A percentile compares a stretch with the other conserved stretches of the same genome.
Conservation (phyloP, 2,797 vertebrate species). For the Accipiter minullus region DNA sequence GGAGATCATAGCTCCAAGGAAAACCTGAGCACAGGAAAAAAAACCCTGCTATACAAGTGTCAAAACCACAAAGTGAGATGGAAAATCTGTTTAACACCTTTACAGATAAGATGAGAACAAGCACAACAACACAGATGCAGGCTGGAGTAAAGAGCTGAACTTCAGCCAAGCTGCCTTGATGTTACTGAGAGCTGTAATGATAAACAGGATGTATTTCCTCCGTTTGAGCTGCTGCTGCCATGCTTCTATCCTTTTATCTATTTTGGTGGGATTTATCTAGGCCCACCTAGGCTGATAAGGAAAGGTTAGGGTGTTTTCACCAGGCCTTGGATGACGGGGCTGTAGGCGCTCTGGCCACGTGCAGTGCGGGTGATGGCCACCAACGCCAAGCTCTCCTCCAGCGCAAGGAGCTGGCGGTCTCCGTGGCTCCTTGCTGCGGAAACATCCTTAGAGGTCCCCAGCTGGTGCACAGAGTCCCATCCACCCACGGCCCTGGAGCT, state of each 20-base stretch:
- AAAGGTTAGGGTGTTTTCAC: neutral
- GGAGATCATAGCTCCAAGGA: neutral
- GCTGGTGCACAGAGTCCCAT: neutral
- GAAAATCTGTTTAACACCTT: slow-evolving; percentile 19
- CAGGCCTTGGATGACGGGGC: neutral
- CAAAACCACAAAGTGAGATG: neutral
- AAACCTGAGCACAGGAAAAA: neutral
- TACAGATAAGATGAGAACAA: neutral
- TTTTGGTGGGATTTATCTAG: neutral
- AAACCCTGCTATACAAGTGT: accelerated
- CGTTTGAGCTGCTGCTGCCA: neutral
- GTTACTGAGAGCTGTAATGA: neutral
- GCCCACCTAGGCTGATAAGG: neutral
- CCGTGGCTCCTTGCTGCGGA: accelerated
- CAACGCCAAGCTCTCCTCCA: accelerated
- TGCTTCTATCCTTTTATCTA: neutral
- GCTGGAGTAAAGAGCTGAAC: neutral
- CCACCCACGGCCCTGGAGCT: neutral
- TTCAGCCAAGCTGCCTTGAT: neutral
- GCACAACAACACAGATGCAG: neutral
- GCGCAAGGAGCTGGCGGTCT: neutral
- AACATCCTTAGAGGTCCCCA: neutral
- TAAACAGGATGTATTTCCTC: neutral
- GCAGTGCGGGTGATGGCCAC: accelerated
- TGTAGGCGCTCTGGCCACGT: accelerated